Evolutionary conservation across 1,140 invertebrate genomes (phyloP).

Genomic region (Lutraria rhynchaena): DNA sequence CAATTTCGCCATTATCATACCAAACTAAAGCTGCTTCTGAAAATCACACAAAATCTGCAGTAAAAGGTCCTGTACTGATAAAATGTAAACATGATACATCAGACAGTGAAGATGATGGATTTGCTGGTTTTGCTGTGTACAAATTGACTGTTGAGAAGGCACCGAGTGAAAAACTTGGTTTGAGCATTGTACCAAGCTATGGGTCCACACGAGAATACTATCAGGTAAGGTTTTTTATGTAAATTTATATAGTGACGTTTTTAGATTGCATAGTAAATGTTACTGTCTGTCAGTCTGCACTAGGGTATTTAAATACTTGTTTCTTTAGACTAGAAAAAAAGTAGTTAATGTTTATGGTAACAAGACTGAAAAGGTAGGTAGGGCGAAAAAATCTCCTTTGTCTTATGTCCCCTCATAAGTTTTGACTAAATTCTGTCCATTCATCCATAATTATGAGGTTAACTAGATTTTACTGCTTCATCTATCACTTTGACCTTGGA

Average conservation of each 20-base stretch:
- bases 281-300: no score
- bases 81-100: slow-evolving; percentile 44
- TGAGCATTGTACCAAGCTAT: slow-evolving; percentile 79
- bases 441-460: no score
- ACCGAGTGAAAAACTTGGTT: slow-evolving; percentile 71
- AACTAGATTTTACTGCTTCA: no score
- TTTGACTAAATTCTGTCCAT: no score
- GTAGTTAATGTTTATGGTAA: no score
- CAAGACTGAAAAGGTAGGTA: no score
- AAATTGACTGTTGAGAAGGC: slow-evolving; percentile 66
- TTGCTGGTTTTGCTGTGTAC: slow-evolving; percentile 66
- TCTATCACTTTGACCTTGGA: no score
- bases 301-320: no score
- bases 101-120: slow-evolving; percentile 65
- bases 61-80: slow-evolving; percentile 21
- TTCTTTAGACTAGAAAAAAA: no score
- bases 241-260: neutral
- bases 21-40: slow-evolving; percentile 10
- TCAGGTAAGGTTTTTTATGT: slow-evolving; percentile 70
- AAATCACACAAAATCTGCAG: neutral
- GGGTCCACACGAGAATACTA: slow-evolving; percentile 77
- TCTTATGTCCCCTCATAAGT: no score
- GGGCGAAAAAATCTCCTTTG: no score
- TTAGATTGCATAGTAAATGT: no score
- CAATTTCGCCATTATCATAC: slow-evolving; percentile 40